Evolutionary conservation across 2,797 vertebrate genomes (phyloP), one percentile per base, ranked within the genome.

Genomic region (Acanthornis magna): DNA sequence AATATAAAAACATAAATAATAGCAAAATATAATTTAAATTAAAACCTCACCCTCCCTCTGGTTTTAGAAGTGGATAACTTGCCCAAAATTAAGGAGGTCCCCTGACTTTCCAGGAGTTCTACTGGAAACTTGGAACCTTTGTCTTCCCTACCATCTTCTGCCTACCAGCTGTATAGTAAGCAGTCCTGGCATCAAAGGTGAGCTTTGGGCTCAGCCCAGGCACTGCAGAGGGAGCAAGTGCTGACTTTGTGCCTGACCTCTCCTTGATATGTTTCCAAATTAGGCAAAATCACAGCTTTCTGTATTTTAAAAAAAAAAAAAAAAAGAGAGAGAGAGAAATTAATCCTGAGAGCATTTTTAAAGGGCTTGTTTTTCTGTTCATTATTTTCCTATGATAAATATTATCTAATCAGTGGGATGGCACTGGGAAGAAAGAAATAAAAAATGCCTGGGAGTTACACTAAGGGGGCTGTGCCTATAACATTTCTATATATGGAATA

Each of bases 221-320:
- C 43, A 47, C 19, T 1, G 9, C 50, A 85, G 55, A 75, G 22
- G 22, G 42, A 68, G 17, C 16, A 36, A 58, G 22, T 34, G 13
- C 38, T 77, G 68, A 29, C 36, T 32, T 40, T 21, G 6, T 48
- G 54, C 19, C 27, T 71, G 73, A 34, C 18, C 5, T 71, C 10
- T 42, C 38, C 62, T 78, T 51, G 13, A 22, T 32, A 8, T 3
- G 0, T n/a, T 85, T 91, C 38, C 58, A 78, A 72, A 20, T 42
- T 0, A 0, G 30, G 51, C 27, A 75, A 60, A 89, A 78, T 54
- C 8, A 6, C 16, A 42, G 5, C 1, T 1, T 53, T 32, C 40
- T 16, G 3, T 10, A 60, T 42, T 38, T 19, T n/a, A 40, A 45
- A 45, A 40, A 40, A 32, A 38, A 38, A 38, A 38, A 38, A 38